Base-by-base conservation (phyloP, 64 coral and sea anemone species). In the Pachyseris speciosa region DNA sequence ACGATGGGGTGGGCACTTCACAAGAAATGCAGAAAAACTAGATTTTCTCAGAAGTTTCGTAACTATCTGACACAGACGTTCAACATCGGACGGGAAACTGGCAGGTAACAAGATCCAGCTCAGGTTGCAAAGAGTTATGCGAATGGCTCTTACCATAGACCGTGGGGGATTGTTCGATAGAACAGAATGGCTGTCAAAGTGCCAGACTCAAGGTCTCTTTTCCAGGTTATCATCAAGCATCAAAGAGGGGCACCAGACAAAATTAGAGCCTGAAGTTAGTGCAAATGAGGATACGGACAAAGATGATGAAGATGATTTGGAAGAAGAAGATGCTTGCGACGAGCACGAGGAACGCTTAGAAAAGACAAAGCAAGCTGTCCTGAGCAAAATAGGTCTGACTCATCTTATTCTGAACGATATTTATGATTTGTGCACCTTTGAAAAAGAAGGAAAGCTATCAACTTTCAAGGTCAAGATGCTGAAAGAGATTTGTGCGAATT, bases 71-170 rank as follows among this genome's bases (percentile, higher is more conserved):
- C 53, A 37, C 55, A 39, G 51, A 88, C 75, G 20, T 74, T 88
- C 76, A 59, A 88, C n/a, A 75, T 75, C 15, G 55, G 87, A 15
- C 48, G 64, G 65, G 33, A 40, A 10, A 89, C 71, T 28, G 52
- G 79, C 16, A 57, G 25, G 39, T 67, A 76, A 44, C 19, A 77
- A 61, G 72, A 89, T 31, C 32, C 57, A 66, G 72, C 27, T 0
- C 87, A 90, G 48, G 87, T 90, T 44, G 73, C 87, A 11, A 78
- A 68, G 36, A n/a, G 87, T 78, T 60, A 89, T 78, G 87, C 2
- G 72, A 34, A 61, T 52, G 20, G 87, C 87, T 42, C 51, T 13
- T 27, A 37, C 57, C n/a, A 64, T 50, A 51, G 72, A 78, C 30
- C 13, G 87, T 31, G 74, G 80, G 20, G 77, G 63, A 78, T 47